phyloP scores from a whole-genome alignment of 2,113 vertebrate genomes.

The Ranitomeya variabilis region DNA sequence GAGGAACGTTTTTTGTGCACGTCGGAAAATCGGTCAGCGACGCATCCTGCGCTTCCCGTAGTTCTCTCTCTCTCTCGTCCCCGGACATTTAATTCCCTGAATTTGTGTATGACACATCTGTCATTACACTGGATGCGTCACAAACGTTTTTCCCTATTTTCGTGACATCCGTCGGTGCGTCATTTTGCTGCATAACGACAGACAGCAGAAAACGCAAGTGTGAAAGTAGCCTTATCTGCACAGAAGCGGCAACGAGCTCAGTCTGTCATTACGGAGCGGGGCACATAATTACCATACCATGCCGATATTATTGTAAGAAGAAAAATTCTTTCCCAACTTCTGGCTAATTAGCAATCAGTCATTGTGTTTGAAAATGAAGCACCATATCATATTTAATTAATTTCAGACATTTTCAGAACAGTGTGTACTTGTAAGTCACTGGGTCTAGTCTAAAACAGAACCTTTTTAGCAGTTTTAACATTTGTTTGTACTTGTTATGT shows the following conservation, averaged over 20 bases:
- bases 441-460: background rate
- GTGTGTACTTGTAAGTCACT: background rate
- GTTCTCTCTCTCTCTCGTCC: too few species aligned
- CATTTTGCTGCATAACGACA: too few species aligned
- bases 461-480: background rate
- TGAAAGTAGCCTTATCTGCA: too few species aligned
- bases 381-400: slow-evolving; percentile 20
- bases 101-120: too few species aligned
- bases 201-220: too few species aligned
- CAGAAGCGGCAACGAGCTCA: background rate
- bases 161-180: too few species aligned
- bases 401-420: slow-evolving; percentile 16
- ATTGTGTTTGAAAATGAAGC: slow-evolving; percentile 2
- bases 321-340: background rate
- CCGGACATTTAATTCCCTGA: too few species aligned
- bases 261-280: background rate
- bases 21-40: too few species aligned
- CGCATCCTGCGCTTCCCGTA: too few species aligned
- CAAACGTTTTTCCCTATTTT: too few species aligned
- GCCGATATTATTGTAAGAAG: background rate
- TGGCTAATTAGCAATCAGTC: background rate
- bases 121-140: too few species aligned
- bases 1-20: too few species aligned
- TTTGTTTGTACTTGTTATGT: background rate
- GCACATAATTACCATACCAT: background rate